A percentile compares a stretch with the other conserved stretches of the same genome.
These are phyloP conservation scores for Acanthisitta chloris DNA, from an alignment of 2,113 vertebrate genomes.

Conservation along the genomic window DNA sequence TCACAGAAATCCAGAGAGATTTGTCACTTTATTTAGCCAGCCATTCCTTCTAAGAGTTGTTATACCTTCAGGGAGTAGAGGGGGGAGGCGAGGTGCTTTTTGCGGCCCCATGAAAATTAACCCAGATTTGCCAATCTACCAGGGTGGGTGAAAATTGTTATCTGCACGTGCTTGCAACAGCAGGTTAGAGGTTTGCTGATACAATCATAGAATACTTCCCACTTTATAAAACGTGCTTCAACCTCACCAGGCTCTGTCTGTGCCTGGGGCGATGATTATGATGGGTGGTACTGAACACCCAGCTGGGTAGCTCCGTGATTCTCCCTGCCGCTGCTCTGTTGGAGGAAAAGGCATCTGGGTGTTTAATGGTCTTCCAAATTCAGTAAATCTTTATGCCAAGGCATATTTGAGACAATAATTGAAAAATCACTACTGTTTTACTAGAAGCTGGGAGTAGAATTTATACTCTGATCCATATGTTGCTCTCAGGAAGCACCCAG, in stretches of 20 bases:
- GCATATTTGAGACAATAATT: background rate
- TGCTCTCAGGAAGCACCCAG: background rate
- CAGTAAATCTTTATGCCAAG: background rate
- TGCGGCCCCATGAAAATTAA: background rate
- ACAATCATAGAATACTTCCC: background rate
- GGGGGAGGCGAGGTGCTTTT: background rate
- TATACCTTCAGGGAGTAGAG: background rate
- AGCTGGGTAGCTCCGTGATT: background rate
- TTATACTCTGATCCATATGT: background rate
- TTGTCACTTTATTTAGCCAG: slow-evolving; percentile 31
- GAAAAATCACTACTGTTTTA: background rate
- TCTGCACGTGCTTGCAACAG: background rate
- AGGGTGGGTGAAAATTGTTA: background rate
- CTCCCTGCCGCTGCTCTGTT: background rate
- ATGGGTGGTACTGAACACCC: background rate
- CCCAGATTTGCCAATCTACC: background rate
- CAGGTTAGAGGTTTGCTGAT: background rate
- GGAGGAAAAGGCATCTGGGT: background rate
- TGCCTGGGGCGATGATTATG: background rate
- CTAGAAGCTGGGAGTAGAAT: background rate
- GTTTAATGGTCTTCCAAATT: background rate
- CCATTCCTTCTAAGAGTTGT: background rate
- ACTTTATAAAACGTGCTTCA: background rate
- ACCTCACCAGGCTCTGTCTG: background rate
- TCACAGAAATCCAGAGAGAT: background rate